Evolutionary conservation across 2,113 vertebrate species (phyloP), one percentile per base, ranked within the genome.

Genomic region (Ochotona curzoniae): DNA sequence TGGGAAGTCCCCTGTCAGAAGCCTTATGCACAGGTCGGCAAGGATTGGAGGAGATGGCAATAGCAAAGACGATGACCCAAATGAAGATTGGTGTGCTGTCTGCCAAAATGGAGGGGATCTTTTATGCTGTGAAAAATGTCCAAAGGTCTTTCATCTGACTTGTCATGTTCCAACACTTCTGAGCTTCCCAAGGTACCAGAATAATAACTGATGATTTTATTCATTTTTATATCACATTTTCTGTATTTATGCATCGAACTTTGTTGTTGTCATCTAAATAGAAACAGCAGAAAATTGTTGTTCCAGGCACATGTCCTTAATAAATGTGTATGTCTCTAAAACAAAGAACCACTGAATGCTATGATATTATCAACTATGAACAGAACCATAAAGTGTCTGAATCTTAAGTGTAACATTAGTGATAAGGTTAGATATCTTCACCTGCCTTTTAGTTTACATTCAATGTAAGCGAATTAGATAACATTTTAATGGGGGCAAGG

Each of bases 71-170:
- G 99, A 99, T 0, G 99, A 99, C 91, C 99, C 99, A 4, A 99
- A 99, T 79, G 99, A 99, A 96, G 99, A 99, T 97, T 99, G 99
- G 99, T 99, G 99, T 86, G 99, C 99, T 0, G 99, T 99, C 80
- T 99, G 99, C 97, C 99, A 99, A 96, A 99, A 99, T 0, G 99
- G 99, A 76, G 99, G 99, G 23, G 99, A 99, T 92, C 98, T 99
- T 10, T 96, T 99, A 21, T 99, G 99, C 97, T 99, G 99, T 93
- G 99, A 99, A 96, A 99, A 98, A 97, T 99, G 99, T 96, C 99
- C 99, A 18, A 99, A 99, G 97, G 99, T 99, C 94, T 99, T 99
- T 97, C 99, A 99, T 98, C 99, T 99, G 96, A 99, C 99, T 95
- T 99, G 99, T 94, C 99, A 99, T 18, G 99, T 99, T 81, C 99